These are phyloP conservation scores for Arenaria interpres DNA, from an alignment of 2,113 vertebrate genomes.

Conservation along the genomic window DNA sequence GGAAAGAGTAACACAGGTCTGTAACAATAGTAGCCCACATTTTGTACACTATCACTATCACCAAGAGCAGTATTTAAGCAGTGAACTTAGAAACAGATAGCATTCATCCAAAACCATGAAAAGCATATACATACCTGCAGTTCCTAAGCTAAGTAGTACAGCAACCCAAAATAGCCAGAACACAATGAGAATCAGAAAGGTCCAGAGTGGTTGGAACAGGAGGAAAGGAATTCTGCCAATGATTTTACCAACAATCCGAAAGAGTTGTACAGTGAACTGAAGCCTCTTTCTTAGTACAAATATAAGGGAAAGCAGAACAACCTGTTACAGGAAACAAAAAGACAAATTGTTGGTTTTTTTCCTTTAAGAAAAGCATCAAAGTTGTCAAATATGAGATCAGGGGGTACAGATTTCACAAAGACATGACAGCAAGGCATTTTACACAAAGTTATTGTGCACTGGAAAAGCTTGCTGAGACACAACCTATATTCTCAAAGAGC, in stretches of 20 bases:
- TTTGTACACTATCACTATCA: not conserved
- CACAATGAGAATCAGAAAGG: conserved; percentile 70
- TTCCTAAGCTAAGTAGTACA: conserved; percentile 80
- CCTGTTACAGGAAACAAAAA: conserved; percentile 66
- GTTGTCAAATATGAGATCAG: not conserved
- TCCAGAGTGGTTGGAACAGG: conserved; percentile 79
- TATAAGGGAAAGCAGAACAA: conserved; percentile 66
- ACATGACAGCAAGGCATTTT: not conserved
- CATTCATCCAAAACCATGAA: not conserved
- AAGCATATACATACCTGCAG: conserved; percentile 73
- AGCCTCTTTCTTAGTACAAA: conserved; percentile 68
- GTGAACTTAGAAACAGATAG: not conserved
- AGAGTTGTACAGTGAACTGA: conserved; percentile 64
- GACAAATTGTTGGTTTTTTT: not conserved
- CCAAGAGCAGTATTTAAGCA: not conserved
- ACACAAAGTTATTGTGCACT: not conserved
- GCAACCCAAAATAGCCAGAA: conserved; percentile 83
- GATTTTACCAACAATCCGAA: conserved; percentile 69
- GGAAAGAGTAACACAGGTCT: not conserved
- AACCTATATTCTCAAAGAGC: not conserved
- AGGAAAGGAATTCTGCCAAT: conserved; percentile 71
- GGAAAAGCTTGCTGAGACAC: not conserved
- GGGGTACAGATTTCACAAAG: not conserved
- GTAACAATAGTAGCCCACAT: not conserved
- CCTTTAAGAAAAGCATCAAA: not conserved